These are phyloP conservation scores for Drosophila mayaguana DNA, from an alignment of 2,888 invertebrate species.

Conservation along the genomic window DNA sequence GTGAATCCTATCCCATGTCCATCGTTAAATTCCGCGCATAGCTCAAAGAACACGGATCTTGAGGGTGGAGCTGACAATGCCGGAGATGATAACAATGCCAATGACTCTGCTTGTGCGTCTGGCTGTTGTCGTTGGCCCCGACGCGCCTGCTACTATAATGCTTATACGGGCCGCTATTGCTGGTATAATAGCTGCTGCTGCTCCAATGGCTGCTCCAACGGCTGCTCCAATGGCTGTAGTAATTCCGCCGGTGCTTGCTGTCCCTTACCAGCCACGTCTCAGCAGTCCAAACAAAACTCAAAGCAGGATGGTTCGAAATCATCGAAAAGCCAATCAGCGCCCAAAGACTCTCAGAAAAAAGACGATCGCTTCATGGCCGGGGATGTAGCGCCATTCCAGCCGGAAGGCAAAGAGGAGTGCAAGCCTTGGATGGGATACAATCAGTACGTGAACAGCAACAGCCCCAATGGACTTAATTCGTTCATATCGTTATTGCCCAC, in stretches of 20 bases:
- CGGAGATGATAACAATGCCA: background rate
- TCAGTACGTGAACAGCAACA: background rate
- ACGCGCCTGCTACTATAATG: slow-evolving; percentile 48
- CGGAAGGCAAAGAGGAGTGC: slow-evolving; percentile 9
- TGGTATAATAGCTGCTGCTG: slow-evolving; percentile 36
- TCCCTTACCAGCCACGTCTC: background rate
- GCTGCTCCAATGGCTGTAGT: slow-evolving; percentile 14
- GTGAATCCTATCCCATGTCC: too few relatives aligned
- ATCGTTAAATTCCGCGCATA: background rate
- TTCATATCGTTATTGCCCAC: background rate
- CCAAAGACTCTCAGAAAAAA: background rate
- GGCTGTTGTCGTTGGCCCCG: slow-evolving; percentile 21
- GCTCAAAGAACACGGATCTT: slow-evolving; percentile 6
- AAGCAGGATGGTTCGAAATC: background rate
- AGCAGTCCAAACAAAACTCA: background rate
- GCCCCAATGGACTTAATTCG: background rate
- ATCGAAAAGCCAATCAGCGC: background rate
- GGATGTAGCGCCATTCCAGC: background rate
- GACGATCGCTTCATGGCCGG: slow-evolving; percentile 27
- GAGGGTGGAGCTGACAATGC: background rate
- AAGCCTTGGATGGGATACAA: slow-evolving; percentile 33
- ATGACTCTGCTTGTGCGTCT: background rate
- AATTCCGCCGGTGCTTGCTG: slow-evolving; percentile 14
- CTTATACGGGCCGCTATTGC: slow-evolving; percentile 53
- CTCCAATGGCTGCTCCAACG: slow-evolving; percentile 2